Percentiles rank a stretch among this genome's conserved stretches.
Evolutionary conservation across 2,888 invertebrate genomes (phyloP).

Genomic region (Eupsilia transversa): DNA sequence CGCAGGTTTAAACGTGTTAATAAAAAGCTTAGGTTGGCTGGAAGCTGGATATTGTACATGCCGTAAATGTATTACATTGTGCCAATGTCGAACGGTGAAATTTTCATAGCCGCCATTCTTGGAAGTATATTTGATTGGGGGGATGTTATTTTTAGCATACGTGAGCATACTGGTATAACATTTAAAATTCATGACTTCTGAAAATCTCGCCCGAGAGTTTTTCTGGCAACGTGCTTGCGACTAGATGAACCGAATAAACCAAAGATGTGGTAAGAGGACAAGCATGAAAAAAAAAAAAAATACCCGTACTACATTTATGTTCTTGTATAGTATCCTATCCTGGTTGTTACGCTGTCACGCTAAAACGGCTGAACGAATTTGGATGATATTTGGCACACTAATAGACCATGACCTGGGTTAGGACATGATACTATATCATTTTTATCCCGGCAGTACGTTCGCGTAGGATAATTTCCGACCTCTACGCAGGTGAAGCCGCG

Average conservation of each 20-base stretch:
- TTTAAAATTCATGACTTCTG: not conserved
- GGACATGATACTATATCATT: too few relatives aligned
- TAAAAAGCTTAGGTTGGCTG: conserved; percentile 40
- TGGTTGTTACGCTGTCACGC: too few relatives aligned
- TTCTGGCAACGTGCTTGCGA: not conserved
- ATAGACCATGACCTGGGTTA: too few relatives aligned
- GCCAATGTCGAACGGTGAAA: not conserved
- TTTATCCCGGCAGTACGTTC: not conserved
- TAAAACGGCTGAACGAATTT: too few relatives aligned
- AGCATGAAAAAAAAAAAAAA: too few relatives aligned
- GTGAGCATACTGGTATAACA: not conserved
- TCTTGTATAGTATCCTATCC: too few relatives aligned
- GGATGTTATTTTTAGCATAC: not conserved
- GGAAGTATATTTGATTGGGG: not conserved
- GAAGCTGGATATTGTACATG: not conserved
- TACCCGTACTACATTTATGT: too few relatives aligned
- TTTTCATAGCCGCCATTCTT: not conserved
- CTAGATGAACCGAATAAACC: not conserved
- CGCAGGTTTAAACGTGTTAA: conserved; percentile 43
- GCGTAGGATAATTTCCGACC: too few relatives aligned
- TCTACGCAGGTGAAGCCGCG: not conserved
- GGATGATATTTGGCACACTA: too few relatives aligned
- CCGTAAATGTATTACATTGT: not conserved
- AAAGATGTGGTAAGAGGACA: not conserved
- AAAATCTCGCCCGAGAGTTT: too few relatives aligned